These are phyloP conservation scores for Leptodactylus fallax DNA, from an alignment of 2,797 vertebrate genomes.

Conservation along the genomic window DNA sequence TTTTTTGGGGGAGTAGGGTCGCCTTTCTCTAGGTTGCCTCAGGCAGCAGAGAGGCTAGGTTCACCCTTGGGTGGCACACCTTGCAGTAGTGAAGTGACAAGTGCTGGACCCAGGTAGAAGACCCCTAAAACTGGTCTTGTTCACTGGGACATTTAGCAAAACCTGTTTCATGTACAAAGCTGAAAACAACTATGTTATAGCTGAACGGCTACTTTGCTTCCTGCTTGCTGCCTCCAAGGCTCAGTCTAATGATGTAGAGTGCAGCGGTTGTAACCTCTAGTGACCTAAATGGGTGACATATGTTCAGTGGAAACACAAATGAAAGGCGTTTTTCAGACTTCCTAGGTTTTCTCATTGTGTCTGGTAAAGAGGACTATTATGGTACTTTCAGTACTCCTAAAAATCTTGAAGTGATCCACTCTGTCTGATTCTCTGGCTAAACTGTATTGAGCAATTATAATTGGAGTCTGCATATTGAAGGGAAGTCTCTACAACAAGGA, in stretches of 20 bases:
- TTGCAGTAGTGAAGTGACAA: no score
- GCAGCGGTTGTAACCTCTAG: neutral
- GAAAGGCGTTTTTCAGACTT: neutral
- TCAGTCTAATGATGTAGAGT: neutral
- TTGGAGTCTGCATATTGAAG: neutral
- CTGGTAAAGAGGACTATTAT: neutral
- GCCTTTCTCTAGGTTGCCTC: no score
- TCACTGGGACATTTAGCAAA: no score
- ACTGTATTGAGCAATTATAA: neutral
- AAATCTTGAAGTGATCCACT: neutral
- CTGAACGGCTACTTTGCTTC: neutral
- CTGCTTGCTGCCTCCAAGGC: neutral
- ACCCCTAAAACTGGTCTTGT: no score
- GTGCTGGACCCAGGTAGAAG: no score
- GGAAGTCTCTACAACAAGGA: neutral
- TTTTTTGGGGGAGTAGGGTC: no score
- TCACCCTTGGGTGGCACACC: no score
- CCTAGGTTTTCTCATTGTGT: neutral
- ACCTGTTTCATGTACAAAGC: neutral
- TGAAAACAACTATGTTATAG: neutral
- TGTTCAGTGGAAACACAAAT: neutral
- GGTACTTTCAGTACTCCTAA: neutral
- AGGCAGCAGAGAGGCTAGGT: no score
- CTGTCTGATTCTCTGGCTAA: neutral
- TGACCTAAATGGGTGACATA: conserved; percentile 18